phyloP scores from a whole-genome alignment of 2,888 invertebrate species.

The Pemphredon lugubris region DNA sequence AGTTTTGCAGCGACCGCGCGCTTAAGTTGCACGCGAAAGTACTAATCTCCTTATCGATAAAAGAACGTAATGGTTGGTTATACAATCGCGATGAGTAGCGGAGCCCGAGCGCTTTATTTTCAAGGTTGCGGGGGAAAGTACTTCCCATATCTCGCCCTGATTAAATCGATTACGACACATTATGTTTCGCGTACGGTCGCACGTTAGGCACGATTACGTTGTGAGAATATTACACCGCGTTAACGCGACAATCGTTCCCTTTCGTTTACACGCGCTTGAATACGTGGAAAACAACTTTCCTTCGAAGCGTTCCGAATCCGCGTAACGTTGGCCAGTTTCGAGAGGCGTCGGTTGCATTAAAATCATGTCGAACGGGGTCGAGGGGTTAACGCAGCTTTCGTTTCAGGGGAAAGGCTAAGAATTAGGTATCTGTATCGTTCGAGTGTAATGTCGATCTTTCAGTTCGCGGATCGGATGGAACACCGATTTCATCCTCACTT shows the following conservation, averaged over 20 bases:
- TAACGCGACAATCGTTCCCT: slow-evolving; percentile 50
- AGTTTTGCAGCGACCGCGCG: too few species aligned
- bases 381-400: too few species aligned
- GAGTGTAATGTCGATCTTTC: too few species aligned
- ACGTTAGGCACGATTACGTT: slow-evolving; percentile 7
- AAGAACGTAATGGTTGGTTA: too few species aligned
- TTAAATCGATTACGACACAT: slow-evolving; percentile 11
- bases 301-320: slow-evolving; percentile 54
- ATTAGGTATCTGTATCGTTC: too few species aligned
- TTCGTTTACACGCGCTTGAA: slow-evolving; percentile 38
- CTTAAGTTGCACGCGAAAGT: too few species aligned
- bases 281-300: slow-evolving; percentile 65
- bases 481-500: too few species aligned
- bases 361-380: slow-evolving; percentile 1
- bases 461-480: too few species aligned
- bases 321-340: slow-evolving; percentile 37
- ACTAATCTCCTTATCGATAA: too few species aligned
- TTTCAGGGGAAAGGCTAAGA: too few species aligned
- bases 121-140: slow-evolving; percentile 36
- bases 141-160: neutral
- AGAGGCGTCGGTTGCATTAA: slow-evolving; percentile 25
- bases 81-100: too few species aligned
- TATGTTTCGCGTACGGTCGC: neutral
- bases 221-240: slow-evolving; percentile 34
- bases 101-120: too few species aligned